Conservation (phyloP, 2,113 vertebrate genomes). For the Platysternon megacephalum region DNA sequence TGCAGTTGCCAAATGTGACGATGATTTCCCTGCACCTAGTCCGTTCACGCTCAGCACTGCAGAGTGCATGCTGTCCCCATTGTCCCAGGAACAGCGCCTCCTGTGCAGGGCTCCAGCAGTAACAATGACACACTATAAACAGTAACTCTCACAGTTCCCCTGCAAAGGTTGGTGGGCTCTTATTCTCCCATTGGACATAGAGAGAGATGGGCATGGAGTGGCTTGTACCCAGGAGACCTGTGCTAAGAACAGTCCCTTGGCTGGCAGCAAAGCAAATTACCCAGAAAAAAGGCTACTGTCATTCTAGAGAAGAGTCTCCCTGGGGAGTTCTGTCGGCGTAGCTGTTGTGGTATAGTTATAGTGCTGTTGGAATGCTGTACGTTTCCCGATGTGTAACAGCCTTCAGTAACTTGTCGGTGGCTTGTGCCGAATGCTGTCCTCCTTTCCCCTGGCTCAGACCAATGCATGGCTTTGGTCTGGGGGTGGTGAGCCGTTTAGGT, state of each 20-base stretch:
- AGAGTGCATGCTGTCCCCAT: not conserved
- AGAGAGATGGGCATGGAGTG: fast-evolving
- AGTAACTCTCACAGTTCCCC: fast-evolving
- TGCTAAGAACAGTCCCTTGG: not conserved
- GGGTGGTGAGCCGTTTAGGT: not conserved
- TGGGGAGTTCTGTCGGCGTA: not conserved
- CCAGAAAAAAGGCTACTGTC: not conserved
- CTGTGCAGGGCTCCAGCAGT: not conserved
- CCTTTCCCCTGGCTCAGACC: not conserved
- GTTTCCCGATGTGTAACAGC: not conserved
- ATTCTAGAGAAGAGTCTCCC: not conserved
- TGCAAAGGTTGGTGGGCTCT: not conserved
- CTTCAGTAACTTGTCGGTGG: not conserved
- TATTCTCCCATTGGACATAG: fast-evolving
- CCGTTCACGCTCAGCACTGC: not conserved
- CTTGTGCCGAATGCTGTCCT: not conserved
- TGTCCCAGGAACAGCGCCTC: not conserved
- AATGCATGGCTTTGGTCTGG: not conserved
- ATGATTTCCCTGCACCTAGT: not conserved
- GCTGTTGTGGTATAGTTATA: not conserved
- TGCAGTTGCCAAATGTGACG: not conserved
- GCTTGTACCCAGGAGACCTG: not conserved
- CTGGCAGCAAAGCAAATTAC: not conserved
- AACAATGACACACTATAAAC: not conserved
- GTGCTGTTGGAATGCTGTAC: not conserved